phyloP scores from a whole-genome alignment of 53 echinoderm and acorn worm species.

The Mesocentrotus franciscanus region DNA sequence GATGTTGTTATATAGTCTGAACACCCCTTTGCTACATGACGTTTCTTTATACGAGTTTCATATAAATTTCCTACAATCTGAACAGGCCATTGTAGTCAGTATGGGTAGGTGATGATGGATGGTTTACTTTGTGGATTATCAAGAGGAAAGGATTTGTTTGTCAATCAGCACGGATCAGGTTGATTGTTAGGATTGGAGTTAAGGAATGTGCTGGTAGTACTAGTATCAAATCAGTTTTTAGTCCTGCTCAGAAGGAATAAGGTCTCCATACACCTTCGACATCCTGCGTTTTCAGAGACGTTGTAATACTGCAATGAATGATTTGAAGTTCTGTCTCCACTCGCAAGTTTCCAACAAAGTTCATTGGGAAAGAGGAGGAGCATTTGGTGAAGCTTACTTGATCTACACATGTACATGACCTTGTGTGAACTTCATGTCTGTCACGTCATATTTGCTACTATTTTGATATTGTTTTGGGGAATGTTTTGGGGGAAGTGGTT shows the following conservation, averaged over 20 bases:
- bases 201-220: conserved; percentile 19
- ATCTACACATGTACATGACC: not conserved
- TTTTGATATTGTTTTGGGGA: not conserved
- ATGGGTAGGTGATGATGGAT: conserved; percentile 18
- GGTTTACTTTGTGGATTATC: conserved; percentile 22
- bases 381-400: no score
- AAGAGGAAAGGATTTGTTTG: conserved; percentile 41
- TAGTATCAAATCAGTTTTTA: not conserved
- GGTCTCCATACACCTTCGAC: not conserved
- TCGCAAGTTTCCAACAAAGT: no score
- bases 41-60: no score
- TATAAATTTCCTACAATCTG: no score
- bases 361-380: no score
- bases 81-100: no score
- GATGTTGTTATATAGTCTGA: no score
- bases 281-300: not conserved
- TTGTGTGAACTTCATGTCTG: not conserved
- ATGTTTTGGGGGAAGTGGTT: no score
- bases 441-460: not conserved
- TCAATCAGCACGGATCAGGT: not conserved
- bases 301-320: not conserved
- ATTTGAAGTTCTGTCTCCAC: no score
- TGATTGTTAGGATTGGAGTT: not conserved
- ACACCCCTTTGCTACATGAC: no score
- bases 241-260: not conserved